Conservation (phyloP, 2,113 vertebrate genomes). For the Scortum barcoo region DNA sequence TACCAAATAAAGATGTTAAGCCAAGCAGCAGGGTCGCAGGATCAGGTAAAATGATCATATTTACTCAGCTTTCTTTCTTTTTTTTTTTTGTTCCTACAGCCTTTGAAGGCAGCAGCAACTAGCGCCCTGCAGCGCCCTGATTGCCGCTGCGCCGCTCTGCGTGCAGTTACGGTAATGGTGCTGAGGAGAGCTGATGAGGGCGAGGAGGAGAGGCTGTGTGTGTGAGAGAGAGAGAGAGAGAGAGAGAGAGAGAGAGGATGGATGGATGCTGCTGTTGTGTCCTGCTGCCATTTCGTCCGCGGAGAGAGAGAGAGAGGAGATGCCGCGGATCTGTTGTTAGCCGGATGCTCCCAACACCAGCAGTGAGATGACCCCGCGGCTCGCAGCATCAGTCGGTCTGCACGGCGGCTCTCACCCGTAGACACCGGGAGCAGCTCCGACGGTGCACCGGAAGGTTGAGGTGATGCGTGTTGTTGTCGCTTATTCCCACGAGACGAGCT, state of each 20-base stretch:
- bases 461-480: constrained; percentile 3
- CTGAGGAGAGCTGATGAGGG: constrained; percentile 89
- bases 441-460: neutral
- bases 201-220: constrained; percentile 78
- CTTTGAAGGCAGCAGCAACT: constrained; percentile 45
- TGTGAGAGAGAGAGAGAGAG: too few relatives aligned
- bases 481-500: constrained; percentile 44
- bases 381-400: neutral
- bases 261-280: constrained; percentile 80
- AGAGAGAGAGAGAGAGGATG: too few relatives aligned
- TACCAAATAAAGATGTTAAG: too few relatives aligned
- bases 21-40: too few relatives aligned
- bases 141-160: constrained; percentile 57
- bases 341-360: constrained; percentile 44
- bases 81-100: neutral
- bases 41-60: neutral
- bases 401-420: neutral
- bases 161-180: constrained; percentile 84
- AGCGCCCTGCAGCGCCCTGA: neutral
- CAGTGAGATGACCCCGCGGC: constrained; percentile 7
- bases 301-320: too few relatives aligned
- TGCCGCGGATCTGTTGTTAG: too few relatives aligned
- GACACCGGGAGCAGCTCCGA: neutral
- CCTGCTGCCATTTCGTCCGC: constrained; percentile 80
- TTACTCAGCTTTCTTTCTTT: neutral